These are phyloP conservation scores for Triplophysa bombifrons DNA, from an alignment of 2,797 vertebrate genomes.

Conservation along the genomic window DNA sequence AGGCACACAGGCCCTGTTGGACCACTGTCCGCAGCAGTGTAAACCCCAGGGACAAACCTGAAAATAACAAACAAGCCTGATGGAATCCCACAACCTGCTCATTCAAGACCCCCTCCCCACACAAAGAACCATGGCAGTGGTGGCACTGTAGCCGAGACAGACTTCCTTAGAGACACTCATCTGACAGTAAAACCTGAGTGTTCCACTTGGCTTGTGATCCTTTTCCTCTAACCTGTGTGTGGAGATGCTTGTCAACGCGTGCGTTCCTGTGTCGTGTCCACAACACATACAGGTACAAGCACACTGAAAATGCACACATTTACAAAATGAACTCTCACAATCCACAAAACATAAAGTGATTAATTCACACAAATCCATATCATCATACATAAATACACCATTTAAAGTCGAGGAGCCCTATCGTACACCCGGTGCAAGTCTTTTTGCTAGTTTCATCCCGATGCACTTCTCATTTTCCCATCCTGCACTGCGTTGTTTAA, in stretches of 20 bases:
- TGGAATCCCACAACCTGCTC: not conserved
- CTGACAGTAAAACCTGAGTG: conserved; percentile 30
- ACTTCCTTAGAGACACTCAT: conserved; percentile 34
- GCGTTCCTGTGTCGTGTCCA: conserved; percentile 16
- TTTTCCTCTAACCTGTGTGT: conserved; percentile 35
- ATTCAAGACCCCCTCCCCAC: not conserved
- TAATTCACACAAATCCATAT: not conserved
- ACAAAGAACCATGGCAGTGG: conserved; percentile 19
- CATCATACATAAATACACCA: not conserved
- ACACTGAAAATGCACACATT: conserved; percentile 3
- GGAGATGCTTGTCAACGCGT: conserved; percentile 19
- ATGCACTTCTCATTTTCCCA: too few species aligned
- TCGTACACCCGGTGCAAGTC: too few species aligned
- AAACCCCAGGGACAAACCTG: conserved; percentile 18
- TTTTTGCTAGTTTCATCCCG: too few species aligned
- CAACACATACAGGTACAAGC: conserved; percentile 1
- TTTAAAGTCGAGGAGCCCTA: not conserved
- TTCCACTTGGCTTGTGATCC: conserved; percentile 40
- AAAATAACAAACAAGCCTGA: conserved; percentile 23
- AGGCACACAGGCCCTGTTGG: not conserved
- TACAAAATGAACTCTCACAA: not conserved
- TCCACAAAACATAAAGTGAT: not conserved
- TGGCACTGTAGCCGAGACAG: conserved; percentile 22
- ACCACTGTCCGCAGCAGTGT: not conserved
- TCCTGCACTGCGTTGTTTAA: too few species aligned